phyloP scores from a whole-genome alignment of 1,140 invertebrate species.

The Parasteatoda tepidariorum region DNA sequence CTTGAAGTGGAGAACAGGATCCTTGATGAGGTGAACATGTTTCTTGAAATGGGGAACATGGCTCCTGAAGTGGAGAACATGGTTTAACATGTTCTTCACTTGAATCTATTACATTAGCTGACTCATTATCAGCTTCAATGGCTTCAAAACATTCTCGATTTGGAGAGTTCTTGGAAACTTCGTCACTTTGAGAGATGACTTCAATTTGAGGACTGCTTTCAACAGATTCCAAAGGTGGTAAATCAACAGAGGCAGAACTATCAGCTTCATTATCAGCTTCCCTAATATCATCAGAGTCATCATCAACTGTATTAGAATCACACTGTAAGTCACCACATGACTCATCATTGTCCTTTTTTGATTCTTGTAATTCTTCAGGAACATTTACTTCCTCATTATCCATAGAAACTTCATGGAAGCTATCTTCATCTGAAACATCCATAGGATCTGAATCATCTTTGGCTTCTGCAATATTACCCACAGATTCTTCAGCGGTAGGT shows the following conservation, averaged over 20 bases:
- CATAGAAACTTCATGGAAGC: too few relatives aligned
- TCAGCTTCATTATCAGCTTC: neutral
- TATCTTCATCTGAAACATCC: constrained; percentile 20
- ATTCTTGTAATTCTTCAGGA: too few relatives aligned
- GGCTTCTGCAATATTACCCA: neutral
- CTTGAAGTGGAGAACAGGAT: too few relatives aligned
- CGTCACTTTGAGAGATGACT: constrained; percentile 36
- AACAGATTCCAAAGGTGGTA: neutral
- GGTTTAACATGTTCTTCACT: too few relatives aligned
- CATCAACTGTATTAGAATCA: neutral
- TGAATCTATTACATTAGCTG: too few relatives aligned
- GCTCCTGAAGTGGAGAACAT: too few relatives aligned
- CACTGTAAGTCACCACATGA: neutral
- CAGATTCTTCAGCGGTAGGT: neutral
- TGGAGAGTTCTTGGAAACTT: neutral
- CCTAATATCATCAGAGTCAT: neutral
- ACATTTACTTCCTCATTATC: constrained; percentile 4
- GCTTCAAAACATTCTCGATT: too few relatives aligned
- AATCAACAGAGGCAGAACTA: neutral
- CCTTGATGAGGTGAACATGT: too few relatives aligned
- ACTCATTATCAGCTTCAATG: too few relatives aligned
- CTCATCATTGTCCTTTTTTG: too few relatives aligned
- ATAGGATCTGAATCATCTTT: constrained; percentile 16
- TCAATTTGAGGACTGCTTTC: constrained; percentile 14
- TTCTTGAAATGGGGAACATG: too few relatives aligned